Percentiles rank a stretch among this genome's conserved stretches.
phyloP scores from a whole-genome alignment of 2,113 vertebrate genomes.

The Actinemys pallida region DNA sequence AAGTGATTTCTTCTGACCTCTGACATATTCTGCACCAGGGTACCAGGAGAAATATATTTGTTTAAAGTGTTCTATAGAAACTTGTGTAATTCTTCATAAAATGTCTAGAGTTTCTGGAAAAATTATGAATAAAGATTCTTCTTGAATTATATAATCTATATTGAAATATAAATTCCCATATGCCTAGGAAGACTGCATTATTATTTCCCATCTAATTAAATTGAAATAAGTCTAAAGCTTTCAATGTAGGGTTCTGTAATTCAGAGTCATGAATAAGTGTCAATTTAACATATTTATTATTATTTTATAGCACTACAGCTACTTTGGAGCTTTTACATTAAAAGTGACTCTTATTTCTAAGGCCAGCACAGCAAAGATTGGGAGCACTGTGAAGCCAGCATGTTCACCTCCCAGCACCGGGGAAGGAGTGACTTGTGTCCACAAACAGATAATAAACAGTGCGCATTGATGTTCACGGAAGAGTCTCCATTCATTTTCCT shows the following conservation, averaged over 20 bases:
- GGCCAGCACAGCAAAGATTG: neutral
- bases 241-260: neutral
- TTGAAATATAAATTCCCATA: neutral
- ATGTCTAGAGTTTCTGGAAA: neutral
- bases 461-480: neutral
- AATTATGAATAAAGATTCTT: neutral
- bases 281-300: no score
- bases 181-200: neutral
- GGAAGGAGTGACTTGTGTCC: neutral
- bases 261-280: neutral
- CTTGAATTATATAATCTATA: neutral
- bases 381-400: neutral
- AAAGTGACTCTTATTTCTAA: neutral
- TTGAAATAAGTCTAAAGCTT: neutral
- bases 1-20: no score
- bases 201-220: neutral
- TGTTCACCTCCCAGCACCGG: neutral
- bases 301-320: neutral
- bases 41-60: no score
- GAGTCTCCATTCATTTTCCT: neutral
- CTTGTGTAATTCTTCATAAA: neutral
- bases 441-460: neutral
- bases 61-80: neutral
- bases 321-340: neutral
- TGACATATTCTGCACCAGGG: no score